Evolutionary conservation across 2,113 vertebrate genomes (phyloP).

Genomic region (Hucho hucho): DNA sequence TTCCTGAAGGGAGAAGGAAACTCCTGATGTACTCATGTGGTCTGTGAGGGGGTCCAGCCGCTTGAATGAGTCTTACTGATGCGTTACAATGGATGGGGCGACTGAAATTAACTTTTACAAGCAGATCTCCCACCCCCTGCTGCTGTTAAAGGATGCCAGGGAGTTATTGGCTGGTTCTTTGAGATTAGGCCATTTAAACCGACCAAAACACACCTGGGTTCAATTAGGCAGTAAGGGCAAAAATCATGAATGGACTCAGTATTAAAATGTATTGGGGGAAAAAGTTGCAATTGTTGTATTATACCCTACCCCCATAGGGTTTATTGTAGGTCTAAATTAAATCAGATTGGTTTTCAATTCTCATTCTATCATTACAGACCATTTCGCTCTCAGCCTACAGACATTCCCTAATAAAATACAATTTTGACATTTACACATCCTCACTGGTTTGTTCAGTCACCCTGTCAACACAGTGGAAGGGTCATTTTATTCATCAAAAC

Average conservation of each 20-base stretch:
- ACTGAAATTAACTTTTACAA: conserved; percentile 60
- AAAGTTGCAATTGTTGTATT: background rate
- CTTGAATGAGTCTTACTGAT: conserved; percentile 39
- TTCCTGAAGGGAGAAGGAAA: conserved; percentile 46
- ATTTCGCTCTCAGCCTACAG: background rate
- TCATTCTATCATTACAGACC: background rate
- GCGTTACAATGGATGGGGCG: conserved; percentile 49
- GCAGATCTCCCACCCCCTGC: conserved; percentile 43
- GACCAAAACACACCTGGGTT: conserved; percentile 27
- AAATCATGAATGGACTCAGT: background rate
- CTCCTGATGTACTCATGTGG: conserved; percentile 30
- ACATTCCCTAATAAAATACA: no score
- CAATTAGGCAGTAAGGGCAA: conserved; percentile 1
- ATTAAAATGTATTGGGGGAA: conserved; percentile 25
- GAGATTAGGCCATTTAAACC: conserved; percentile 32
- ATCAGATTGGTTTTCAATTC: background rate
- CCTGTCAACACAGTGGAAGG: background rate
- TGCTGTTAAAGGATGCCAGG: conserved; percentile 36
- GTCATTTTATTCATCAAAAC: conserved; percentile 28
- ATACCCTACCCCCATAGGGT: background rate
- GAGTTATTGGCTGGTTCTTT: conserved; percentile 27
- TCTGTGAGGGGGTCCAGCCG: conserved; percentile 42
- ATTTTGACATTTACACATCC: no score
- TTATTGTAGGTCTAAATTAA: background rate
- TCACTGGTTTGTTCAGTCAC: background rate